A percentile compares a stretch with the other conserved stretches of the same genome.
phyloP scores from a whole-genome alignment of 2,888 invertebrate species.

The Plebejus argus region DNA sequence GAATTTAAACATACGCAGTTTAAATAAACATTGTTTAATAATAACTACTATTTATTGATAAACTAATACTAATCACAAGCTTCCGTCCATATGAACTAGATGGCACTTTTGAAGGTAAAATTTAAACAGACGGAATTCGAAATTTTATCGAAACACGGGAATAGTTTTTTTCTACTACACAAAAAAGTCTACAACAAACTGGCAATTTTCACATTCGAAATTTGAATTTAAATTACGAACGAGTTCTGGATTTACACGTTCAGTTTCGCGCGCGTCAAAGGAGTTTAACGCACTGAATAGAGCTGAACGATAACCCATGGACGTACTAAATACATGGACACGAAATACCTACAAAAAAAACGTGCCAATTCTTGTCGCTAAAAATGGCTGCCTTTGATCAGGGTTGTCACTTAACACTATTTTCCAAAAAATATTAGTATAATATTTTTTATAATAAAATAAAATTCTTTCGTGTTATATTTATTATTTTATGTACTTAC shows the following conservation, averaged over 20 bases:
- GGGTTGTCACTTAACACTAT: too few relatives aligned
- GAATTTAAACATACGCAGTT: background rate
- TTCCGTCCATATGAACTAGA: background rate
- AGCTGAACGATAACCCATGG: conserved; percentile 60
- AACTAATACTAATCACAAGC: background rate
- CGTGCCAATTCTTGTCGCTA: too few relatives aligned
- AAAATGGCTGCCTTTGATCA: too few relatives aligned
- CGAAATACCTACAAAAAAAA: too few relatives aligned
- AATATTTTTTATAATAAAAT: too few relatives aligned
- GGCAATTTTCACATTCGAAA: conserved; percentile 32
- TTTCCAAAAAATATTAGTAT: too few relatives aligned
- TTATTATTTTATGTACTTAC: too few relatives aligned
- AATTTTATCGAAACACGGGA: background rate
- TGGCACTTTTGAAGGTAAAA: background rate
- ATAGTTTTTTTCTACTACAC: conserved; percentile 5
- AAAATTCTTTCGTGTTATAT: too few relatives aligned
- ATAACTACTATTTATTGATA: background rate
- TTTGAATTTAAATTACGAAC: background rate
- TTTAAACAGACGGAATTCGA: background rate
- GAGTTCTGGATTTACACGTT: conserved; percentile 28
- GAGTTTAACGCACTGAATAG: conserved; percentile 38
- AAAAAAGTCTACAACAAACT: background rate
- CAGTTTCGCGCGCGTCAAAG: conserved; percentile 33
- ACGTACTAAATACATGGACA: too few relatives aligned
- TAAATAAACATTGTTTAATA: background rate